A percentile compares a stretch with the other conserved stretches of the same genome.
Evolutionary conservation across 2,113 vertebrate genomes (phyloP).

Genomic region (Tangachromis dhanisi): DNA sequence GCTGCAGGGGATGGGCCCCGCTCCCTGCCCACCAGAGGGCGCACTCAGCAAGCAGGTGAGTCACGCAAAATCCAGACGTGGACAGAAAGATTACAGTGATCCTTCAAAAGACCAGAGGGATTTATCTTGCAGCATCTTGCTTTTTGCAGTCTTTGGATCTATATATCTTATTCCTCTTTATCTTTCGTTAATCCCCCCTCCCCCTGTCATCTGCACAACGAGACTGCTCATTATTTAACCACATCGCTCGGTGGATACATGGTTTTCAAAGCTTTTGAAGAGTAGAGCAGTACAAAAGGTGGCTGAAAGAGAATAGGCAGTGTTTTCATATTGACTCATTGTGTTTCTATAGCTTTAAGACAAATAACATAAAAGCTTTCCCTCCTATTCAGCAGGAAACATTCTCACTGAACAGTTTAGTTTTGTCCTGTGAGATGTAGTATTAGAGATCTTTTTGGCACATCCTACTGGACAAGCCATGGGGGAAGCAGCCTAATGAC

Average conservation of each 20-base stretch:
- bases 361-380: background rate
- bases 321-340: background rate
- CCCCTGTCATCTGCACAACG: background rate
- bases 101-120: background rate
- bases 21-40: conserved; percentile 77
- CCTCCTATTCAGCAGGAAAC: background rate
- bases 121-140: background rate
- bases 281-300: background rate
- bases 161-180: background rate
- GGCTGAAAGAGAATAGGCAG: background rate
- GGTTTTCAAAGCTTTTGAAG: background rate
- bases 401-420: background rate
- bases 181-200: background rate
- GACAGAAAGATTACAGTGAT: background rate
- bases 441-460: conserved; percentile 8
- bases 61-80: background rate
- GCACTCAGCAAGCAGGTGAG: conserved; percentile 95
- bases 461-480: background rate
- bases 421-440: background rate
- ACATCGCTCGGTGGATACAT: background rate
- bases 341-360: background rate
- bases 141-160: background rate
- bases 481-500: conserved; percentile 41
- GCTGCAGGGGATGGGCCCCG: conserved; percentile 89
- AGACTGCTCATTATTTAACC: background rate